phyloP scores from a whole-genome alignment of 2,888 invertebrate genomes.

The Sthenelais limicola region DNA sequence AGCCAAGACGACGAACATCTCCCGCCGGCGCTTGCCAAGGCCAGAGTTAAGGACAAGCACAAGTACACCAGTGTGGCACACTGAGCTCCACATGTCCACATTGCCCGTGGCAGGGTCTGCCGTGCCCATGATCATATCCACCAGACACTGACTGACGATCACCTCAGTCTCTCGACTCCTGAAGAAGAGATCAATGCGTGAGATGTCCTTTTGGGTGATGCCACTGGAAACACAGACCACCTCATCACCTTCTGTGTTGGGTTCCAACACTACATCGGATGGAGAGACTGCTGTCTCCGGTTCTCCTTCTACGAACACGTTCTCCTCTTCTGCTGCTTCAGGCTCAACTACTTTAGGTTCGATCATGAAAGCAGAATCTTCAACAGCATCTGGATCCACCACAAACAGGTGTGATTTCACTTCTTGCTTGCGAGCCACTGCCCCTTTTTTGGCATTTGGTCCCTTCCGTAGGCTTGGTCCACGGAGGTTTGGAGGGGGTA shows the following conservation, averaged over 20 bases:
- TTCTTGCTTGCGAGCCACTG: neutral
- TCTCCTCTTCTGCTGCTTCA: neutral
- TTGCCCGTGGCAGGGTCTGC: neutral
- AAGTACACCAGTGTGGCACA: conserved; percentile 48
- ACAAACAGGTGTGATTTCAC: conserved; percentile 1
- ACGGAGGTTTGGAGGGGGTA: conserved; percentile 13
- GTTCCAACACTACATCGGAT: neutral
- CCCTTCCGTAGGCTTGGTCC: too few relatives aligned
- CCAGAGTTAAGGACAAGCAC: conserved; percentile 49
- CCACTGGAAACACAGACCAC: conserved; percentile 27
- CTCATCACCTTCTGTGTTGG: conserved; percentile 23
- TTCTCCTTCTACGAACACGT: too few relatives aligned
- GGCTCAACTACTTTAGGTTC: neutral
- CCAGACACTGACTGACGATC: conserved; percentile 36
- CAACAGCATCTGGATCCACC: conserved; percentile 2
- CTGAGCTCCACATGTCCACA: conserved; percentile 34
- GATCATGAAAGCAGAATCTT: conserved; percentile 15
- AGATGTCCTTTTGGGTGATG: conserved; percentile 30
- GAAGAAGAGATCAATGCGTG: conserved; percentile 41
- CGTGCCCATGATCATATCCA: conserved; percentile 21
- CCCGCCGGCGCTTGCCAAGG: conserved; percentile 35
- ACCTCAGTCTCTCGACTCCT: conserved; percentile 38
- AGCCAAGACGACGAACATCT: conserved; percentile 46
- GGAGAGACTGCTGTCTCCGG: neutral
- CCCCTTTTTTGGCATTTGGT: too few relatives aligned